Evolutionary conservation across 2,888 invertebrate species (phyloP).

Genomic region (Cryptocephalus moraei): DNA sequence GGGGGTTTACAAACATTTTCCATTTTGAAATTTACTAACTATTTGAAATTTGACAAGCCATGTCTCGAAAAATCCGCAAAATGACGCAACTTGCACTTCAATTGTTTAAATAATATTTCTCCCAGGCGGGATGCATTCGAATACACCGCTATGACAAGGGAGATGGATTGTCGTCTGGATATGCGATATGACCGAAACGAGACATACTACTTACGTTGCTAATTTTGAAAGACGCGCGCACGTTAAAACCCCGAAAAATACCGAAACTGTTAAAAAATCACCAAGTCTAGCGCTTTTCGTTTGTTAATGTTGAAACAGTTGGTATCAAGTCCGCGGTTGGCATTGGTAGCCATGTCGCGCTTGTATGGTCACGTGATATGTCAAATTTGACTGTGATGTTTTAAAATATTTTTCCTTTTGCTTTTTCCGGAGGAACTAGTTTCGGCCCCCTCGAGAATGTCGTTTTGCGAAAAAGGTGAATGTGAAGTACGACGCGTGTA

Average conservation of each 20-base stretch:
- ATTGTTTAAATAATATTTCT: slow-evolving; percentile 20
- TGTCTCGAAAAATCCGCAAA: slow-evolving; percentile 7
- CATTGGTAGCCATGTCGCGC: slow-evolving; percentile 14
- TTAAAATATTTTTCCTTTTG: slow-evolving; percentile 27
- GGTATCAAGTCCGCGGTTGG: not conserved
- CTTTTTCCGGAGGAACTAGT: slow-evolving; percentile 9
- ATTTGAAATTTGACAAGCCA: slow-evolving; percentile 10
- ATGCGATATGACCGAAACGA: too few relatives aligned
- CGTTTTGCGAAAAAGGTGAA: slow-evolving; percentile 25
- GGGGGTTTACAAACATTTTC: slow-evolving; percentile 21
- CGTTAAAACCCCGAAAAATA: too few relatives aligned
- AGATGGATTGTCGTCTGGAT: not conserved
- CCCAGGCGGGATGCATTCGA: not conserved
- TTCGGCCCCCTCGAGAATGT: slow-evolving; percentile 17
- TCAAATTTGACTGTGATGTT: slow-evolving; percentile 30
- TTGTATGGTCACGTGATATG: slow-evolving; percentile 25
- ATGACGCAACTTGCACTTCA: slow-evolving; percentile 14
- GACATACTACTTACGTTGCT: not conserved
- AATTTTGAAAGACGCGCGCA: not conserved
- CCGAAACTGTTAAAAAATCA: too few relatives aligned
- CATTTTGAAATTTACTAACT: slow-evolving; percentile 13
- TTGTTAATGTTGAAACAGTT: not conserved
- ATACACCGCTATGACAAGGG: not conserved
- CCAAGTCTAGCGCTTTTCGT: not conserved
- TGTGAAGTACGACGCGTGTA: not conserved